Conservation (phyloP, 2,113 vertebrate genomes). For the Perca fluviatilis region DNA sequence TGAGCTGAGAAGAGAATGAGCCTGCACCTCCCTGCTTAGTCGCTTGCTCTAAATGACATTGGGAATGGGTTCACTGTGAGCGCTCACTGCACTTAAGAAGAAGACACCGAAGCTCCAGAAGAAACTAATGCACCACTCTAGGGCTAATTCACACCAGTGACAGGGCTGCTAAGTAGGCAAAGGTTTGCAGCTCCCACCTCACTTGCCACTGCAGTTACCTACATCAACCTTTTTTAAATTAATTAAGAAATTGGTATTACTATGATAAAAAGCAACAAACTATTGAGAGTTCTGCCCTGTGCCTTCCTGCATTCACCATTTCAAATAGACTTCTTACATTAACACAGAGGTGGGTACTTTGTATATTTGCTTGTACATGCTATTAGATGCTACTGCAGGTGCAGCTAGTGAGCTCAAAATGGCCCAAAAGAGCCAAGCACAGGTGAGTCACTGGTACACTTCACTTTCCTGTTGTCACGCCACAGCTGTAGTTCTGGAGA, state of each 20-base stretch:
- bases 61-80: constrained; percentile 43
- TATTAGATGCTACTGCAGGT: background rate
- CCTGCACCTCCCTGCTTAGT: constrained; percentile 42
- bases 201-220: constrained; percentile 30
- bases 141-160: constrained; percentile 46
- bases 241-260: constrained; percentile 17
- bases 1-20: constrained; percentile 36
- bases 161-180: constrained; percentile 15
- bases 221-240: background rate
- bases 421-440: background rate
- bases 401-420: background rate
- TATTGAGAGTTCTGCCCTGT: background rate
- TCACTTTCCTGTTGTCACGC: background rate
- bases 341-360: background rate
- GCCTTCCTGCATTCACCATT: background rate
- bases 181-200: constrained; percentile 21
- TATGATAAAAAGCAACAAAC: background rate
- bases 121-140: constrained; percentile 26
- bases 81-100: constrained; percentile 23
- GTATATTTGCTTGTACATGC: background rate
- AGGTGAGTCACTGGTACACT: constrained; percentile 28
- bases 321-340: background rate
- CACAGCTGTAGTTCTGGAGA: constrained; percentile 21
- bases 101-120: constrained; percentile 20
- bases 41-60: constrained; percentile 53